Evolutionary conservation across 1,140 invertebrate genomes (phyloP), one percentile per base, ranked within the genome.

Genomic region (Drosophila mojavensis): DNA sequence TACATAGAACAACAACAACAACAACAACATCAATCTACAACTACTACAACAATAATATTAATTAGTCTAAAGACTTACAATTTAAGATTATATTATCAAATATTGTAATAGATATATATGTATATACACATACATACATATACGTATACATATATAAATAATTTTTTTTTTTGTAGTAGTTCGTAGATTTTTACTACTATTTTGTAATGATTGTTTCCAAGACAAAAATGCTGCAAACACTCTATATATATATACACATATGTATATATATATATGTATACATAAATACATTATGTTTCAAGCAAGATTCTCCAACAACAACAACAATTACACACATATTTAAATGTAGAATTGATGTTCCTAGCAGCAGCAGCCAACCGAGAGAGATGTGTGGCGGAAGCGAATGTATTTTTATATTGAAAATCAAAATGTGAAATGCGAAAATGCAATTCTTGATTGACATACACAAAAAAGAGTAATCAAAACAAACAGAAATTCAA

Each of bases 291-390:
- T 33, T 33, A 33, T 9, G 30, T 33, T 7, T 33, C 30, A 33
- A 33, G 30, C 30, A 33, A 33, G 30, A 33, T 47, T 56, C 43
- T 47, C 26, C n/a, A 36, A 65, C 13, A 59, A 63, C 59, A 63
- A 68, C 26, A 51, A 51, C 26, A 61, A 50, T 15, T 50, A 41
- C 26, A 62, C 47, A 15, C 64, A 59, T 20, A 78, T 65, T 36
- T 26, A 60, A 60, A 55, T 39, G 61, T 79, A 75, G 63, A 76
- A 84, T 80, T 63, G 73, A 84, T 84, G 81, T 84, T 84, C 81
- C 81, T 84, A 84, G 81, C 69, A 70, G 15, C 33, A 17, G 53
- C 53, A 7, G 30, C 7, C 6, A 6, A 0, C 30, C 6, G 17
- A 30, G 15, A 55, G 53, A 36, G 3, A 26, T 17, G 36, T 3